Conservation (phyloP, 2,888 invertebrate species). For the Mactromeris polynyma region DNA sequence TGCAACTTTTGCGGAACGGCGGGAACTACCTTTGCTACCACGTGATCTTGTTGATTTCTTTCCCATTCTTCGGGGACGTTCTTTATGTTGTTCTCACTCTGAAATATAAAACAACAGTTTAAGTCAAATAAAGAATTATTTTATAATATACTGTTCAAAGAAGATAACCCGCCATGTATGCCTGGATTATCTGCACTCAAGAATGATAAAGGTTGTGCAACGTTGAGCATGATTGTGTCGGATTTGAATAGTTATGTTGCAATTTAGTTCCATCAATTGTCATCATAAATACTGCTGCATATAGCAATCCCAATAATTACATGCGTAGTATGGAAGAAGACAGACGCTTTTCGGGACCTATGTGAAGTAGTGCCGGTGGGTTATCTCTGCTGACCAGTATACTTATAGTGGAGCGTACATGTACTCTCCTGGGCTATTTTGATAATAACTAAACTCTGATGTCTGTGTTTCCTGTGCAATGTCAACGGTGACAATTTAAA, state of each 20-base stretch:
- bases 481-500: too few species aligned
- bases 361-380: too few species aligned
- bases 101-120: not conserved
- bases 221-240: not conserved
- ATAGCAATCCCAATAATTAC: too few species aligned
- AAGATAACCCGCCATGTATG: not conserved
- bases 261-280: not conserved
- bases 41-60: constrained; percentile 36
- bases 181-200: not conserved
- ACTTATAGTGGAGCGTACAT: too few species aligned
- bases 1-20: constrained; percentile 56
- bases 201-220: not conserved
- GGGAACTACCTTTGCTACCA: constrained; percentile 49
- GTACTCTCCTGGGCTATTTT: too few species aligned
- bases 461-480: too few species aligned
- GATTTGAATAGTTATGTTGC: not conserved
- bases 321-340: too few species aligned
- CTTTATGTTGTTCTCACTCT: not conserved
- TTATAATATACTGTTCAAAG: not conserved
- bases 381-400: too few species aligned
- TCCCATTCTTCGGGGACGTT: constrained; percentile 30
- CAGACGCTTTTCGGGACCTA: too few species aligned
- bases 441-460: too few species aligned
- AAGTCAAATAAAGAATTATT: not conserved
- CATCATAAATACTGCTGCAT: not conserved